Evolutionary conservation across 2,888 invertebrate genomes (phyloP).

Genomic region (Erebia palarica): DNA sequence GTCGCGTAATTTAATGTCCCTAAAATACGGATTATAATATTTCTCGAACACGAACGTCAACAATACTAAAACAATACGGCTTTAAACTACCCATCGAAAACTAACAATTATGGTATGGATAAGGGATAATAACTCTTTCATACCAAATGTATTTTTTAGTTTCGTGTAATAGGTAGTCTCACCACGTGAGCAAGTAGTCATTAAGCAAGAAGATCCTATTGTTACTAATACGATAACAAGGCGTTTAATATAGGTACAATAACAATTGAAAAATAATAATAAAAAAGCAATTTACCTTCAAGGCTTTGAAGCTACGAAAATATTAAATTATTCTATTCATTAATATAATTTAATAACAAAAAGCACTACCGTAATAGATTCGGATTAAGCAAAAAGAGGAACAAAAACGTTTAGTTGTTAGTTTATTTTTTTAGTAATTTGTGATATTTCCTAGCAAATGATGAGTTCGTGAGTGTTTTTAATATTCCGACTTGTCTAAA

Average conservation of each 20-base stretch:
- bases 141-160: no score
- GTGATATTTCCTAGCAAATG: slow-evolving; percentile 49
- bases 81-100: no score
- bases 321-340: slow-evolving; percentile 36
- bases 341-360: slow-evolving; percentile 38
- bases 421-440: slow-evolving; percentile 42
- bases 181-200: slow-evolving; percentile 1
- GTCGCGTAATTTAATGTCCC: no score
- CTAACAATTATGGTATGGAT: no score
- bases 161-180: neutral
- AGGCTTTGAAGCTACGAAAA: slow-evolving; percentile 29
- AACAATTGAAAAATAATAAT: slow-evolving; percentile 23
- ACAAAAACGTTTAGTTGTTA: slow-evolving; percentile 29
- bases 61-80: no score
- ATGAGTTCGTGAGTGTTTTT: slow-evolving; percentile 50
- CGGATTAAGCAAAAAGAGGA: slow-evolving; percentile 21
- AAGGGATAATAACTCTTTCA: no score
- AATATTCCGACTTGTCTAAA: slow-evolving; percentile 29
- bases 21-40: no score
- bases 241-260: slow-evolving; percentile 7
- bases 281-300: slow-evolving; percentile 34
- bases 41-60: no score
- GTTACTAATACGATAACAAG: slow-evolving; percentile 6
- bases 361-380: slow-evolving; percentile 44
- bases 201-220: neutral